Percentiles rank a stretch among this genome's conserved stretches.
These are phyloP conservation scores for Hydrolagus colliei DNA, from an alignment of 2,797 vertebrate species.

Conservation along the genomic window DNA sequence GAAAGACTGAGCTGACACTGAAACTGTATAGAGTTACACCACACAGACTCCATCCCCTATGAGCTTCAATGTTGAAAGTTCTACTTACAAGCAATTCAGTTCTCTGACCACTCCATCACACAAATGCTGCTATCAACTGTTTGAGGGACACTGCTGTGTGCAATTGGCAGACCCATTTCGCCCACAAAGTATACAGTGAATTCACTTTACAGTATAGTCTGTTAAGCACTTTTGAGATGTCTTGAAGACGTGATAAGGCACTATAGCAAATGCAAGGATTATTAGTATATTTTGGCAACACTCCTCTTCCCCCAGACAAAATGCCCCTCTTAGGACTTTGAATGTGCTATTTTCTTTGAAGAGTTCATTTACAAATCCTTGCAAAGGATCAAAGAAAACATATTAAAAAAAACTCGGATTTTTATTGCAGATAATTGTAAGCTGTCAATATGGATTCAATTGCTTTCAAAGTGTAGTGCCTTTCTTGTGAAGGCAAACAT, in stretches of 20 bases:
- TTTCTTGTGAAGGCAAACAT: too few species aligned
- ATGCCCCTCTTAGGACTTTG: constrained; percentile 40
- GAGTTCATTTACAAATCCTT: not conserved
- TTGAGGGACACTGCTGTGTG: not conserved
- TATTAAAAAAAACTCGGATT: too few species aligned
- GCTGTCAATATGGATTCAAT: too few species aligned
- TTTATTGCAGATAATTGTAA: too few species aligned
- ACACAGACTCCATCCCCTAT: not conserved
- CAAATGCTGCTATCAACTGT: constrained; percentile 39
- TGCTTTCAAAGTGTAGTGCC: too few species aligned
- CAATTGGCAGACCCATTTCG: too few species aligned
- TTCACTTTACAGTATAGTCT: too few species aligned
- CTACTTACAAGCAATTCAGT: constrained; percentile 30
- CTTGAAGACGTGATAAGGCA: too few species aligned
- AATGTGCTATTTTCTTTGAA: constrained; percentile 33
- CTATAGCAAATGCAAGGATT: too few species aligned
- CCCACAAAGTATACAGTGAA: too few species aligned
- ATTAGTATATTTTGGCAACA: constrained; percentile 25
- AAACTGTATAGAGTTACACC: not conserved
- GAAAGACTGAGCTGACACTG: constrained; percentile 1
- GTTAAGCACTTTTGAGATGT: too few species aligned
- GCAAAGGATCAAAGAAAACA: too few species aligned
- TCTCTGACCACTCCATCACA: constrained; percentile 33
- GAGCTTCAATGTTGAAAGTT: constrained; percentile 44
- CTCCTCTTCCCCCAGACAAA: constrained; percentile 31